These are phyloP conservation scores for Mylabris phalerata DNA, from an alignment of 1,140 invertebrate species.

Conservation along the genomic window DNA sequence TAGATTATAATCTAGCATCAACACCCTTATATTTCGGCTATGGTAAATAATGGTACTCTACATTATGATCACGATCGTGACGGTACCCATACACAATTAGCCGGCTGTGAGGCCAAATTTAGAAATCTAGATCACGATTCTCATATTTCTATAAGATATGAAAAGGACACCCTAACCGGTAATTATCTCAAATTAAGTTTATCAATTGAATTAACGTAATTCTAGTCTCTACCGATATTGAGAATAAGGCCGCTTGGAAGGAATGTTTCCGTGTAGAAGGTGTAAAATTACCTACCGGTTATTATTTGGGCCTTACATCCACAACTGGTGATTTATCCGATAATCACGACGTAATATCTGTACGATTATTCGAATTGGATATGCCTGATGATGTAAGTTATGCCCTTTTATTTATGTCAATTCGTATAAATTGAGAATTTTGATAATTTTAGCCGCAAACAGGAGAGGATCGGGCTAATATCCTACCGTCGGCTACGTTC, in stretches of 20 bases:
- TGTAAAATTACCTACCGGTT: conserved; percentile 88
- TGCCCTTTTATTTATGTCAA: neutral
- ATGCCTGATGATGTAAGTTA: conserved; percentile 58
- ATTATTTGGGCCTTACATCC: conserved; percentile 90
- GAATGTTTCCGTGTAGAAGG: conserved; percentile 88
- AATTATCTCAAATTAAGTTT: conserved; percentile 14
- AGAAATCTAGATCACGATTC: conserved; percentile 90
- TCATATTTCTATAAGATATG: conserved; percentile 83
- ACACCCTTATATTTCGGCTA: conserved; percentile 97
- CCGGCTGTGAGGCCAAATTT: conserved; percentile 91
- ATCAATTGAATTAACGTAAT: conserved; percentile 13
- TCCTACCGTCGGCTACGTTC: conserved; percentile 70
- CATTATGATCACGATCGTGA: conserved; percentile 97
- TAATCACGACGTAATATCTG: conserved; percentile 91
- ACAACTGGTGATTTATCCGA: conserved; percentile 96
- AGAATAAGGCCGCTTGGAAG: conserved; percentile 88
- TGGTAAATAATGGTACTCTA: conserved; percentile 94
- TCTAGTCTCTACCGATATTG: conserved; percentile 83
- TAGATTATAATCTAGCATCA: conserved; percentile 67
- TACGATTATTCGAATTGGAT: conserved; percentile 88
- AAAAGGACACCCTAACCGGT: conserved; percentile 82
- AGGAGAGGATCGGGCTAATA: conserved; percentile 63
- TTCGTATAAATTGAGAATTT: neutral
- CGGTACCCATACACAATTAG: conserved; percentile 94
- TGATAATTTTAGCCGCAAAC: conserved; percentile 51